These are phyloP conservation scores for Corythornis cristatus DNA, from an alignment of 2,113 vertebrate species.

Conservation along the genomic window DNA sequence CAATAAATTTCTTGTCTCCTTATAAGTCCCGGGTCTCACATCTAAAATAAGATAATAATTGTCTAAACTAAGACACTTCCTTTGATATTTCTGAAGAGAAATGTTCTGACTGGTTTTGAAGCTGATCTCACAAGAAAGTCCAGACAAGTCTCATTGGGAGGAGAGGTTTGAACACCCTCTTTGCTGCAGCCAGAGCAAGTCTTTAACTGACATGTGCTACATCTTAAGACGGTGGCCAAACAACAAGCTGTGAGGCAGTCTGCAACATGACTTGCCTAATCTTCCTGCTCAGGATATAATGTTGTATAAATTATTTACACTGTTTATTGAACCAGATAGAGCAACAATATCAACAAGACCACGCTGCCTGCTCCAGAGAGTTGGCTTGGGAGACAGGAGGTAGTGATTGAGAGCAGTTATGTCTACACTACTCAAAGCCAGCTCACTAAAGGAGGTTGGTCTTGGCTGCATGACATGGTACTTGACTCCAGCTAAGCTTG, in stretches of 20 bases:
- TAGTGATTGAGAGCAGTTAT: neutral
- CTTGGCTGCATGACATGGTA: neutral
- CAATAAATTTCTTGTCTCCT: too few relatives aligned
- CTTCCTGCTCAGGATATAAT: neutral
- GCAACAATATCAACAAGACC: neutral
- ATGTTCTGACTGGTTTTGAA: neutral
- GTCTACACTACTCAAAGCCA: neutral
- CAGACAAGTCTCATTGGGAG: neutral
- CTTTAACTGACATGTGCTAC: neutral
- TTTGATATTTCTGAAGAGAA: neutral
- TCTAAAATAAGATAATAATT: too few relatives aligned
- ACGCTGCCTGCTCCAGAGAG: neutral
- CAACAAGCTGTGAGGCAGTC: neutral
- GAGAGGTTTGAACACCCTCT: neutral
- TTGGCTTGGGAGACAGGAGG: neutral
- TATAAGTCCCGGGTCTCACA: too few relatives aligned
- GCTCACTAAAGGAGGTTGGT: neutral
- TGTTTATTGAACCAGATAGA: neutral
- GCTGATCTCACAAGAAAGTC: neutral
- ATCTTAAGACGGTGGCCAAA: neutral
- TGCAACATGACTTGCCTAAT: neutral
- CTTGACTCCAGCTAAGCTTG: neutral
- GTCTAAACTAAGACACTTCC: too few relatives aligned
- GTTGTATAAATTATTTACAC: neutral
- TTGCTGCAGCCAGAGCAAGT: rapidly evolving